Evolutionary conservation across 2,113 vertebrate species (phyloP).

Genomic region (Pseudorectes ferrugineus): DNA sequence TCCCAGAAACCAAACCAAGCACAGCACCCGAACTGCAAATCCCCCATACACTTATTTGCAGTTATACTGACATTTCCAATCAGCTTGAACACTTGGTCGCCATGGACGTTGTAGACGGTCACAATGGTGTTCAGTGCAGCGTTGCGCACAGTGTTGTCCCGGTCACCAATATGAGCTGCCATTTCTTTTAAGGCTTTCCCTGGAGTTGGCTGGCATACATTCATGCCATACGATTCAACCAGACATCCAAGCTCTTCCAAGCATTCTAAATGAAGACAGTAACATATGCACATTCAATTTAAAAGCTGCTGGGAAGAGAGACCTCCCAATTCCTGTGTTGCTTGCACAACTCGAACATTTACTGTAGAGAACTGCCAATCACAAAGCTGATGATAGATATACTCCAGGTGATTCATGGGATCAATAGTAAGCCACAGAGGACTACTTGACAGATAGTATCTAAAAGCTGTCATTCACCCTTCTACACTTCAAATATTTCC

Average conservation of each 20-base stretch:
- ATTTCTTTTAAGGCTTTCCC: constrained; percentile 97
- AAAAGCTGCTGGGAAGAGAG: background rate
- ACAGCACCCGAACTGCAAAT: background rate
- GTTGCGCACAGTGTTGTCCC: constrained; percentile 94
- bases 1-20: background rate
- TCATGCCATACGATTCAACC: constrained; percentile 93
- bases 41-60: background rate
- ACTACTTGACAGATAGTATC: background rate
- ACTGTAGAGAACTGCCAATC: background rate
- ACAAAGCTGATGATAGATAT: background rate
- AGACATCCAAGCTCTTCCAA: constrained; percentile 94
- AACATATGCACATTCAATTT: background rate
- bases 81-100: constrained; percentile 96
- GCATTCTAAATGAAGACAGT: constrained; percentile 80
- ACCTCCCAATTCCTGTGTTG: background rate
- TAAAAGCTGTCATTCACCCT: background rate
- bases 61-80: constrained; percentile 90
- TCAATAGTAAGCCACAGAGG: background rate
- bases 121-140: constrained; percentile 96
- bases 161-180: constrained; percentile 91
- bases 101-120: constrained; percentile 91
- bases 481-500: background rate
- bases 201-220: constrained; percentile 93
- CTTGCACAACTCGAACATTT: background rate
- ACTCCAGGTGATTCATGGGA: background rate